These are phyloP conservation scores for Knipowitschia caucasica DNA, from an alignment of 2,797 vertebrate species.

Conservation along the genomic window DNA sequence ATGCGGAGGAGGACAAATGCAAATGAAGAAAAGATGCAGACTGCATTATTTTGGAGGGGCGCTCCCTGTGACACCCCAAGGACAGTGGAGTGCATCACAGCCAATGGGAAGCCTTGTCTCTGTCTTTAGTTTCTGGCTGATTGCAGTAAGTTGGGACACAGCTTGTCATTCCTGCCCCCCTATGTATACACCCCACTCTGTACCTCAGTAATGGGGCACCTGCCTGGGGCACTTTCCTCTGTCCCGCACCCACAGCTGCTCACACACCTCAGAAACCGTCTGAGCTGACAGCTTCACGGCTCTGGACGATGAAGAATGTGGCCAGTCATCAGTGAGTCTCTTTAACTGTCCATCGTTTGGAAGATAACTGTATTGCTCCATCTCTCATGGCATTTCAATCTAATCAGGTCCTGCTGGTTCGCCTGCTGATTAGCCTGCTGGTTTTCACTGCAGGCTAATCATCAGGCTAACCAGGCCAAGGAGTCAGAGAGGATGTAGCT, in stretches of 20 bases:
- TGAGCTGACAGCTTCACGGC: slow-evolving; percentile 44
- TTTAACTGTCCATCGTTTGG: slow-evolving; percentile 71
- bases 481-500: slow-evolving; percentile 49
- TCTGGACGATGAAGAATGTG: slow-evolving; percentile 65
- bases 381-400: slow-evolving; percentile 72
- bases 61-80: slow-evolving; percentile 39
- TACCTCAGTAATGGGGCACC: slow-evolving; percentile 52
- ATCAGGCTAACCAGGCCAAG: too few relatives aligned
- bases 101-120: slow-evolving; percentile 41
- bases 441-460: too few relatives aligned
- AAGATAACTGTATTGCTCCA: slow-evolving; percentile 73
- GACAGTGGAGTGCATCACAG: slow-evolving; percentile 52
- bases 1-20: slow-evolving; percentile 1
- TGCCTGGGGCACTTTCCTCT: slow-evolving; percentile 40
- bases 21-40: slow-evolving; percentile 16
- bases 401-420: slow-evolving; percentile 67
- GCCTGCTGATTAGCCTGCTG: slow-evolving; percentile 51
- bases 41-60: slow-evolving; percentile 27
- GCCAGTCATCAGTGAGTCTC: slow-evolving; percentile 62
- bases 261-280: slow-evolving; percentile 42
- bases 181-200: slow-evolving; percentile 3
- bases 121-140: slow-evolving; percentile 34
- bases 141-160: slow-evolving; percentile 51
- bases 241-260: slow-evolving; percentile 39
- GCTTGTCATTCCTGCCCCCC: slow-evolving; percentile 40